A percentile compares a stretch with the other conserved stretches of the same genome.
These are phyloP conservation scores for Schizothorax lantsangensis DNA, from an alignment of 2,797 vertebrate genomes.

Conservation along the genomic window DNA sequence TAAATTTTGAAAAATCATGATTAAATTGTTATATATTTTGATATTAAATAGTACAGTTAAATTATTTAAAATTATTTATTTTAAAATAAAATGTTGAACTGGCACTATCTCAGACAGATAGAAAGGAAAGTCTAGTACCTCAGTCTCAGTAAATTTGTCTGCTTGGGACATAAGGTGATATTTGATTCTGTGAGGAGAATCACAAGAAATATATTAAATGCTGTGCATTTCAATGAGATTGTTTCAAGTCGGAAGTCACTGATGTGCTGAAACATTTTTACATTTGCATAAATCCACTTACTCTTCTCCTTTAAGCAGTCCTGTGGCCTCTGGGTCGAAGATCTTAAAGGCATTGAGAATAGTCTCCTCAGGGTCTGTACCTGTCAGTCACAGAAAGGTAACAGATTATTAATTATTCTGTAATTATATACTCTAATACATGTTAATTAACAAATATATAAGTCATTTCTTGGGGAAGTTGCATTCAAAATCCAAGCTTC, in stretches of 20 bases:
- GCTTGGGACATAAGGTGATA: conserved; percentile 91
- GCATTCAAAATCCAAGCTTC: background rate
- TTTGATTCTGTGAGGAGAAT: conserved; percentile 81
- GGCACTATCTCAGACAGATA: background rate
- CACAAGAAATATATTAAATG: background rate
- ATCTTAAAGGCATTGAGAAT: conserved; percentile 91
- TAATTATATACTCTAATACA: background rate
- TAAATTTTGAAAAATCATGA: conserved; percentile 18
- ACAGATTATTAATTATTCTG: background rate
- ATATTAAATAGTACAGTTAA: background rate
- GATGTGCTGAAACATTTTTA: background rate
- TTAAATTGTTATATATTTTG: background rate
- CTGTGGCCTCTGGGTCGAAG: conserved; percentile 88
- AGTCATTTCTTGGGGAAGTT: background rate
- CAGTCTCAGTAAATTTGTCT: conserved; percentile 88
- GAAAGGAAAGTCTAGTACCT: conserved; percentile 73
- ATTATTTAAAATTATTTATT: background rate
- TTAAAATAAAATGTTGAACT: background rate
- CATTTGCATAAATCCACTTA: conserved; percentile 69
- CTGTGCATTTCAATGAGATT: background rate
- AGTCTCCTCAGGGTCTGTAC: conserved; percentile 90
- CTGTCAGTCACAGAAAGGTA: conserved; percentile 66
- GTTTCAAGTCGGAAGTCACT: background rate
- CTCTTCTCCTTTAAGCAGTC: conserved; percentile 88
- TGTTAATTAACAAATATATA: background rate